phyloP scores from a whole-genome alignment of 1,140 invertebrate species.

The Zaprionus tsacasi region DNA sequence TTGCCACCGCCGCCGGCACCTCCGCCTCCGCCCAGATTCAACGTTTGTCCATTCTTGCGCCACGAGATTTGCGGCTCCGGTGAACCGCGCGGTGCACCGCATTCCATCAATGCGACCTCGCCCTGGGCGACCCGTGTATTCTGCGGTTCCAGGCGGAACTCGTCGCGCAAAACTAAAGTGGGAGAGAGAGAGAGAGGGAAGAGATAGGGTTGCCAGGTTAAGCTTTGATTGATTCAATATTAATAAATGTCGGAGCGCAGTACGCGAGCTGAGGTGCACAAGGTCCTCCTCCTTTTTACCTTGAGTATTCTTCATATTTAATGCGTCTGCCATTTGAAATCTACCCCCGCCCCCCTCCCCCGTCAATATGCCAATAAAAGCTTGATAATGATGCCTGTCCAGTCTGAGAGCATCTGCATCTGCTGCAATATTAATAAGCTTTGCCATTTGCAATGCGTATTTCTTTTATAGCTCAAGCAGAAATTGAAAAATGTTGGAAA shows the following conservation, averaged over 20 bases:
- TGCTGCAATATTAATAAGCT: conserved; percentile 79
- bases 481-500: conserved; percentile 54
- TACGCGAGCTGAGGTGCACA: conserved; percentile 11
- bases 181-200: conserved; percentile 1
- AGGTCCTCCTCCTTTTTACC: conserved; percentile 24
- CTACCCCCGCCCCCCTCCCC: not conserved
- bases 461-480: conserved; percentile 40
- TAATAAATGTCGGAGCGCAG: conserved; percentile 71
- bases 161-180: conserved; percentile 90
- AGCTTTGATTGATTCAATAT: conserved; percentile 83
- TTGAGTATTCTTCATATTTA: conserved; percentile 61
- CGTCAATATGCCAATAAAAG: conserved; percentile 73
- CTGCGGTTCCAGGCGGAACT: conserved; percentile 92
- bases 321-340: conserved; percentile 46
- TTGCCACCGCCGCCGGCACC: conserved; percentile 55
- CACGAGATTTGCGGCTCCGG: conserved; percentile 93
- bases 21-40: conserved; percentile 86
- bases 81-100: conserved; percentile 92
- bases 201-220: conserved; percentile 31
- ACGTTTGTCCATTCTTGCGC: conserved; percentile 92
- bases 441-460: conserved; percentile 81
- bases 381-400: conserved; percentile 72
- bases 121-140: conserved; percentile 91
- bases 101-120: conserved; percentile 93
- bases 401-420: conserved; percentile 56